phyloP scores from a whole-genome alignment of 2,113 vertebrate species.

The Coregonus clupeaformis region DNA sequence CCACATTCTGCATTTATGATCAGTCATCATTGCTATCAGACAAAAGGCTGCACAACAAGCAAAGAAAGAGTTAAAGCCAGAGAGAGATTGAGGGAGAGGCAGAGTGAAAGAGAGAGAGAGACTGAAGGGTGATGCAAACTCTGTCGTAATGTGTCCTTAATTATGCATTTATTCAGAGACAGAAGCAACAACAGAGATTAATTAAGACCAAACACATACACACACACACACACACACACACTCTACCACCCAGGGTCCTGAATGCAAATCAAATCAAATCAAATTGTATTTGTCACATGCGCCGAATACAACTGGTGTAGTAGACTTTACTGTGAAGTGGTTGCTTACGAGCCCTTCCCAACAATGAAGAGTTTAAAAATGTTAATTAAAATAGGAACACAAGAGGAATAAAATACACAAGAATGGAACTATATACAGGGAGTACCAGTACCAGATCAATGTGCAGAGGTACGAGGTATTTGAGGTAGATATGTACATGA shows the following conservation, averaged over 20 bases:
- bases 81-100: background rate
- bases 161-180: conserved; percentile 43
- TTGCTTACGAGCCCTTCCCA: too few species aligned
- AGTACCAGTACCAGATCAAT: too few species aligned
- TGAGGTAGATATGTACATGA: too few species aligned
- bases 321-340: too few species aligned
- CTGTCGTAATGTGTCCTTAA: conserved; percentile 35
- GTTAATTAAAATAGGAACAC: too few species aligned
- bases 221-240: conserved; percentile 25
- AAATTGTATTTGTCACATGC: too few species aligned
- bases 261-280: conserved; percentile 28
- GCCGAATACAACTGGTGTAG: too few species aligned
- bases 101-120: background rate
- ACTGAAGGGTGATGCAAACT: background rate
- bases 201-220: conserved; percentile 42
- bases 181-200: conserved; percentile 32
- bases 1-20: conserved; percentile 8
- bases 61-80: conserved; percentile 7
- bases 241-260: conserved; percentile 12
- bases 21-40: conserved; percentile 7
- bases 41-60: conserved; percentile 23
- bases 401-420: too few species aligned
- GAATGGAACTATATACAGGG: too few species aligned
- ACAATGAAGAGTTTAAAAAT: too few species aligned
- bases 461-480: too few species aligned